Base-by-base conservation (phyloP, 2,888 invertebrate genomes). In the Euphydryas editha region DNA sequence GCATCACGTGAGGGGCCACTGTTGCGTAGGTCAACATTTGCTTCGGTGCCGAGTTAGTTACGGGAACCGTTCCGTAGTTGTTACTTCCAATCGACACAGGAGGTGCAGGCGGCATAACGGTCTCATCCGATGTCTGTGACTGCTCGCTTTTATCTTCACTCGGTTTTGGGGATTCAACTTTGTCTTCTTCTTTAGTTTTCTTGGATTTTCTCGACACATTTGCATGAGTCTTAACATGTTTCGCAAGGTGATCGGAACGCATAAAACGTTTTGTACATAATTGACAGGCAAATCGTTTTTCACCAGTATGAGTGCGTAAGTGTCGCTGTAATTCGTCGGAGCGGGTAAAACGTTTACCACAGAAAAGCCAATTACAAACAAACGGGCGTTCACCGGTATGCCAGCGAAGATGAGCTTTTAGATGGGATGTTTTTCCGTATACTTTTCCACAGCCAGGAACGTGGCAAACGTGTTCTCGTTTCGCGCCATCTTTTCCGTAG, bases 381-480 rank as follows among this genome's bases (percentile, higher is more conserved):
- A 97, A 98, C 0, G 98, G 98, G 10, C 98, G 93, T 81, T 98
- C 98, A 0, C 98, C 98, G 0, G 97, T 97, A 81, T 99, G 99
- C 98, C 98, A 98, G 59, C 98, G 94, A 3, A 98, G 93, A 84
- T 98, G 98, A 0, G 98, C 98, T 87, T 98, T 98, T 69, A 99
- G 87, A 82, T 99, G 99, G 0, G 98, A 98, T 0, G 98, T 98
- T 87, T 98, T 98, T 15, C 97, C 97, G 86, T 99, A 99, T 17
- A 97, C 95, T 78, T 96, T 96, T 67, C 95, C 95, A 82, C 98
- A 99, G 51, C 97, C 97, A 1, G 96, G 96, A 46, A 97, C 95
- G 85, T 98, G 97, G 80, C 98, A 98, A 54, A 96, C 94, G 84
- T 98, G 98, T 86, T 94, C 96, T 84, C 95, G 96, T 90, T 95